Conservation (phyloP, 2,797 vertebrate genomes). For the Coreius guichenoti region DNA sequence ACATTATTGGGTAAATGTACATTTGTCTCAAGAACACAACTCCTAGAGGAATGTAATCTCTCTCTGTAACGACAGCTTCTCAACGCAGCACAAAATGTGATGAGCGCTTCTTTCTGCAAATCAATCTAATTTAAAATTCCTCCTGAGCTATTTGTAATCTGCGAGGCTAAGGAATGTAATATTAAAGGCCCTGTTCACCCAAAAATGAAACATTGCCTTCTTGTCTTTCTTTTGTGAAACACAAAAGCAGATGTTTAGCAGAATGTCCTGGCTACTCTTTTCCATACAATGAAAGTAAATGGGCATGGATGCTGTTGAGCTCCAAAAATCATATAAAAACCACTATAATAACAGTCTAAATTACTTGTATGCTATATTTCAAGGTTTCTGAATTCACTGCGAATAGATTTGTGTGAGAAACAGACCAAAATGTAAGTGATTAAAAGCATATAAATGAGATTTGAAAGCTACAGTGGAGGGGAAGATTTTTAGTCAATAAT, state of each 20-base stretch:
- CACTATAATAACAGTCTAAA: background rate
- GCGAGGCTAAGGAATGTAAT: background rate
- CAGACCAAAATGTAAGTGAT: background rate
- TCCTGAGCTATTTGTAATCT: conserved; percentile 29
- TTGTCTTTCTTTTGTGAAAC: background rate
- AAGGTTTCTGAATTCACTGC: background rate
- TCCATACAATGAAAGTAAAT: background rate
- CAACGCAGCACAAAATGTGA: conserved; percentile 27
- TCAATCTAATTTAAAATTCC: conserved; percentile 18
- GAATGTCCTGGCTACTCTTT: background rate
- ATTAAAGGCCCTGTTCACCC: background rate
- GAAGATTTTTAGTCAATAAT: background rate
- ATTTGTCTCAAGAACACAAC: conserved; percentile 40
- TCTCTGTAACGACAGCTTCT: conserved; percentile 31
- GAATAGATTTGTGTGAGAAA: background rate
- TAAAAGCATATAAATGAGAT: background rate
- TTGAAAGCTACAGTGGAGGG: background rate
- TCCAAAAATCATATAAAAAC: background rate
- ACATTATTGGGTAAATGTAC: conserved; percentile 70
- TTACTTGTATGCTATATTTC: background rate
- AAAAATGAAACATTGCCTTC: background rate
- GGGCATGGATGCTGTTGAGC: background rate
- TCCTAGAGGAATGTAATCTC: conserved; percentile 22
- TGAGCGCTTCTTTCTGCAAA: conserved; percentile 21
- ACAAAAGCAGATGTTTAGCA: background rate